These are phyloP conservation scores for Aurelia coerulea DNA, from an alignment of 30 jellyfish, hydroid and myxozoan species.

Conservation along the genomic window DNA sequence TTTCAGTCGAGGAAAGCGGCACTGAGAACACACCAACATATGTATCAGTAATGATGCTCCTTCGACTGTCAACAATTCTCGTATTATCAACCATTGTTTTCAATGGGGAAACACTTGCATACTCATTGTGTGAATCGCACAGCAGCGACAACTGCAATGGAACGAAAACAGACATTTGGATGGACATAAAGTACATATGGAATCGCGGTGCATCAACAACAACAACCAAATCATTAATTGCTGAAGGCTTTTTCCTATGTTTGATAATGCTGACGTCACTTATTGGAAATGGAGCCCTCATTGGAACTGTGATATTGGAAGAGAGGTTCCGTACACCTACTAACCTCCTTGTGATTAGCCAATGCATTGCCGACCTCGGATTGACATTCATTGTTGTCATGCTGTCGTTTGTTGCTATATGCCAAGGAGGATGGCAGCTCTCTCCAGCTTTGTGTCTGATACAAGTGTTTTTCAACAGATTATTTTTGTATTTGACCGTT, in stretches of 20 bases:
- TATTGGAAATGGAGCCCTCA: slow-evolving; percentile 62
- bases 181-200: slow-evolving; percentile 27
- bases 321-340: slow-evolving; percentile 68
- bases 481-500: slow-evolving; percentile 21
- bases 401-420: slow-evolving; percentile 17
- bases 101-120: slow-evolving; percentile 11
- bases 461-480: slow-evolving; percentile 49
- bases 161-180: neutral
- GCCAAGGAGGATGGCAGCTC: slow-evolving; percentile 40
- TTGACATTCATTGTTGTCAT: slow-evolving; percentile 49
- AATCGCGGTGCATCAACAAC: slow-evolving; percentile 7
- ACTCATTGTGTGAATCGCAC: slow-evolving; percentile 24
- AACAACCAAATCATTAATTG: neutral
- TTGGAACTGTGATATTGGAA: slow-evolving; percentile 41
- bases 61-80: neutral
- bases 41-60: too few relatives aligned
- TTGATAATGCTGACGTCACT: slow-evolving; percentile 53
- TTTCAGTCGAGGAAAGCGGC: too few relatives aligned
- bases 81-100: neutral
- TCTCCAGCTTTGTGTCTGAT: slow-evolving; percentile 31
- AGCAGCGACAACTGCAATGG: slow-evolving; percentile 42
- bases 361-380: slow-evolving; percentile 56
- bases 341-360: slow-evolving; percentile 60
- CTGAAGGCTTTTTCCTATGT: slow-evolving; percentile 21
- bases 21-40: too few relatives aligned